Evolutionary conservation across 2,797 vertebrate genomes (phyloP), one percentile per base, ranked within the genome.

Genomic region (Poeciliopsis infans): DNA sequence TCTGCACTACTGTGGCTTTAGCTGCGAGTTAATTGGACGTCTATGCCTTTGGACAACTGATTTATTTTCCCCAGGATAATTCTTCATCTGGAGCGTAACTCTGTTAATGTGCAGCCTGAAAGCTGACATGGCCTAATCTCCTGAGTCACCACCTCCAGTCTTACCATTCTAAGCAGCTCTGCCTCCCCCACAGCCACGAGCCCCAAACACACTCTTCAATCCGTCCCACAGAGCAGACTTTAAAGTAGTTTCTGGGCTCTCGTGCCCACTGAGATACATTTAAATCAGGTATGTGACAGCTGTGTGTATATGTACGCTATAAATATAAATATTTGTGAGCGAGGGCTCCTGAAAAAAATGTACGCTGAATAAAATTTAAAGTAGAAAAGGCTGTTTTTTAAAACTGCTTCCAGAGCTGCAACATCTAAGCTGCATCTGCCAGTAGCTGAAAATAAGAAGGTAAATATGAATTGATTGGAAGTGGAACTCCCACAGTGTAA

Each of bases 381-480:
- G 72, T 73, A 71, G 78, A 86, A 83, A 68, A 86, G 84, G 72
- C 79, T 77, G 41, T 85, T 81, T 91, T 18, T 84, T 83, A 70
- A 81, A 86, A 89, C 86, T 83, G 72, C 86, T 85, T 79, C 85
- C 72, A 73, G 87, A 89, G 84, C 82, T 85, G 59, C 39, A 87
- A 80, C 82, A 92, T 86, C 84, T 88, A 87, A 91, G 83, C 82
- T 86, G 83, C 85, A 79, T 76, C 79, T 85, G 86, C 85, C 89
- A 49, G 78, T 85, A 77, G 78, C 86, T 91, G 87, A 84, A 84
- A 86, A 90, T 88, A 88, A 85, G 86, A 85, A 83, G 89, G 95
- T 94, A 91, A 91, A 93, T 91, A 92, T 91, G 89, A 95, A 94
- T 87, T 93, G 91, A 95, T 93, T 90, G 89, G 86, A 93, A 87